Evolutionary conservation across 2,888 invertebrate genomes (phyloP).

Genomic region (Tachina grossa): DNA sequence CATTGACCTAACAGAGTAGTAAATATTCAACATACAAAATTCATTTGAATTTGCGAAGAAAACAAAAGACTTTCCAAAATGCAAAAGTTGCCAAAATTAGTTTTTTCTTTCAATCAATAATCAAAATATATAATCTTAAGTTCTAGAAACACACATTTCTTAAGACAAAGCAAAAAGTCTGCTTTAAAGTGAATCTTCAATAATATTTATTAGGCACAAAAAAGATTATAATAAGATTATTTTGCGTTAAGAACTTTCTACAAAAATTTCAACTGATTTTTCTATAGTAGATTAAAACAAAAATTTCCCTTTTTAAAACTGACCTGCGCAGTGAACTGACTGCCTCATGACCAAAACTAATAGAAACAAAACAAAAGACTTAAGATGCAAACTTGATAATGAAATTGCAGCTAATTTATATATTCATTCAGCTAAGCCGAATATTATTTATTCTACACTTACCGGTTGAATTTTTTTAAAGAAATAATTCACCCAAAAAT

Average conservation of each 20-base stretch:
- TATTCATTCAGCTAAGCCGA: too few relatives aligned
- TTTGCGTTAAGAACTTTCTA: not conserved
- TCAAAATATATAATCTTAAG: too few relatives aligned
- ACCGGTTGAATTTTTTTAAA: too few relatives aligned
- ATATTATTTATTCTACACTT: too few relatives aligned
- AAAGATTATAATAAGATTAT: not conserved
- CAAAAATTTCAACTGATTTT: not conserved
- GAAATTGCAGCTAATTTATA: not conserved
- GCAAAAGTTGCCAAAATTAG: not conserved
- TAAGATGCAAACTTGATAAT: slow-evolving; percentile 7
- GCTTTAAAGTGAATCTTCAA: too few relatives aligned
- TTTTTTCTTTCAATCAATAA: not conserved
- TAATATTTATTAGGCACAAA: too few relatives aligned
- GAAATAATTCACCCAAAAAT: too few relatives aligned
- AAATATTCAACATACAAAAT: slow-evolving; percentile 44
- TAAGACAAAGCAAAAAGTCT: too few relatives aligned
- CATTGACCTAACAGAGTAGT: slow-evolving; percentile 54
- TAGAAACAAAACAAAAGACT: slow-evolving; percentile 38
- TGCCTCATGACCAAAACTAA: slow-evolving; percentile 1
- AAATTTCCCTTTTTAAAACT: slow-evolving; percentile 36
- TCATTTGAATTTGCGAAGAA: not conserved
- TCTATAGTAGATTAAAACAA: not conserved
- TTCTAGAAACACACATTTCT: too few relatives aligned
- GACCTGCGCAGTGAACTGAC: not conserved
- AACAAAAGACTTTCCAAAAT: not conserved